Base-by-base conservation (phyloP, 2,888 invertebrate genomes). In the Spilosoma lubricipeda region DNA sequence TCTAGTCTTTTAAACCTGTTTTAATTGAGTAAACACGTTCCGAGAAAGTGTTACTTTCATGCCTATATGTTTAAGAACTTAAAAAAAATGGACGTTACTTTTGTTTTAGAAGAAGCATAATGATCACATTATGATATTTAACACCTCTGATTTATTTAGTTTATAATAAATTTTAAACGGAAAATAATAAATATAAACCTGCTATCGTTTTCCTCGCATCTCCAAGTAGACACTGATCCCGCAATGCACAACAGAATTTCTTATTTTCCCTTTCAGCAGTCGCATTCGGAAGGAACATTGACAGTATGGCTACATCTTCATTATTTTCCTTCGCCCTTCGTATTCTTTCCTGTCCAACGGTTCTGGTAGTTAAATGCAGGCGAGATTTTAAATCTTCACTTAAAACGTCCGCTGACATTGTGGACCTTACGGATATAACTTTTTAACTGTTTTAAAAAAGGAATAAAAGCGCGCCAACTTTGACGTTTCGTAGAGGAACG, bases 281-380 rank as follows among this genome's bases (percentile, higher is more conserved):
- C 59, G 96, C 96, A 85, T 96, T 96, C 67, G 98, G 97, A 78
- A 98, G 96, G 89, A 98, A 98, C 97, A 98, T 98, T 82, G 98
- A 98, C 86, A 98, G 95, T 86, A 98, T 97, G 72, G 98, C 98
- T 78, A 98, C 97, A 94, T 98, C 98, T 94, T 98, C 98, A 93
- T 98, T 98, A 90, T 97, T 97, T 87, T 98, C 98, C 93, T 97
- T 97, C 79, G 98, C 98, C 89, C 97, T 96, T 85, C 97, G 96
- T 88, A 98, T 98, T 90, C 98, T 96, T 27, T 98, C 98, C 87
- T 97, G 97, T n/a, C 98, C 98, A 71, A 98, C 97, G 59, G 97
- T 98, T 95, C 98, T 98, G 70, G 97, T 97, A 82, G 97, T 97
- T 90, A 98, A 96, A 92, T 97, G 96, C 82, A 97, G 93, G 83